Evolutionary conservation across 2,888 invertebrate species (phyloP).

Genomic region (Ochlodes sylvanus): DNA sequence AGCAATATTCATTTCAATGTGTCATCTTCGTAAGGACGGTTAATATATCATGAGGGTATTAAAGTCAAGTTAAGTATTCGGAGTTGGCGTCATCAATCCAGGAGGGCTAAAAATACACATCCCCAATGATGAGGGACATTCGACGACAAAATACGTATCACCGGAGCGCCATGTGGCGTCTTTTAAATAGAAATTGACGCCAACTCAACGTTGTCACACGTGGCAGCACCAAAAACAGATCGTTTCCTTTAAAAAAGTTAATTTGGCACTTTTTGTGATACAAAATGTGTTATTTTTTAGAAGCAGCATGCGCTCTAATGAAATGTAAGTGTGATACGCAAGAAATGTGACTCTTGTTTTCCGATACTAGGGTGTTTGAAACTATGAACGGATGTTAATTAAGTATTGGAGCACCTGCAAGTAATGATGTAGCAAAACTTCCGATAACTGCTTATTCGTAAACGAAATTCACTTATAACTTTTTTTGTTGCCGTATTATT

Average conservation of each 20-base stretch:
- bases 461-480: background rate
- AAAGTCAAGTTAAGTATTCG: conserved; percentile 71
- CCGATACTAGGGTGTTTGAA: conserved; percentile 60
- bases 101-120: conserved; percentile 70
- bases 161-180: conserved; percentile 73
- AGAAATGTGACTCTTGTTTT: conserved; percentile 78
- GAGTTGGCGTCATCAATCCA: conserved; percentile 72
- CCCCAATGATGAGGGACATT: conserved; percentile 76
- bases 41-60: conserved; percentile 73
- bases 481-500: too few relatives aligned
- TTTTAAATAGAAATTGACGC: conserved; percentile 73
- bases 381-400: conserved; percentile 34
- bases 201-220: conserved; percentile 72
- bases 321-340: conserved; percentile 65
- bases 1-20: conserved; percentile 59
- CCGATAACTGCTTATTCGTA: background rate
- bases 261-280: conserved; percentile 80
- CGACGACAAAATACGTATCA: conserved; percentile 80
- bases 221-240: conserved; percentile 81
- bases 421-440: conserved; percentile 5
- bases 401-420: conserved; percentile 19
- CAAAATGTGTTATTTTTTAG: conserved; percentile 78
- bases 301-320: conserved; percentile 75
- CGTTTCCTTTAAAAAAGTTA: conserved; percentile 84
- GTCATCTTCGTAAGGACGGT: conserved; percentile 59